Percentiles rank a stretch among this genome's conserved stretches.
Evolutionary conservation across 2,888 invertebrate species (phyloP).

Genomic region (Cyclophora albipunctata): DNA sequence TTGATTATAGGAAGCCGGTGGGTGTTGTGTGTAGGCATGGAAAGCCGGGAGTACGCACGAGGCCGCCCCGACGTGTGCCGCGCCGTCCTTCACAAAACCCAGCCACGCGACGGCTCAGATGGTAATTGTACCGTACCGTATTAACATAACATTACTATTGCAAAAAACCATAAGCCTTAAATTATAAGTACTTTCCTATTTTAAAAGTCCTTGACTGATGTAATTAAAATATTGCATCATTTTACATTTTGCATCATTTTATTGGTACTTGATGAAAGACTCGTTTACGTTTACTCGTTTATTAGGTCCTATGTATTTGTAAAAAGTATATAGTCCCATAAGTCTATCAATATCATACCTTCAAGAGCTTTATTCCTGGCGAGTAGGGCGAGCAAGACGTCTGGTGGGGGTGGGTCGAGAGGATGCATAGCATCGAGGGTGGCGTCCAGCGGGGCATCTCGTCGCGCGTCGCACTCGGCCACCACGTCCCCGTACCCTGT

Average conservation of each 20-base stretch:
- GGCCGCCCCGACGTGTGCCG: conserved; percentile 34
- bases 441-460: conserved; percentile 45
- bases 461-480: conserved; percentile 41
- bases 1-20: conserved; percentile 66
- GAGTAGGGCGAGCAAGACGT: conserved; percentile 87
- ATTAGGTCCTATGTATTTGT: no score
- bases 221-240: no score
- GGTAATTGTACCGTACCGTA: conserved; percentile 48
- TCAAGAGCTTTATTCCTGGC: conserved; percentile 91
- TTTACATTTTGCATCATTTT: no score
- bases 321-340: no score
- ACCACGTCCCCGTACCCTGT: conserved; percentile 44
- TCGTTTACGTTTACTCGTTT: no score
- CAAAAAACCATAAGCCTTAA: conserved; percentile 7
- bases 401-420: conserved; percentile 81
- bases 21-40: conserved; percentile 23
- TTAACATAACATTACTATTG: conserved; percentile 21
- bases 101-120: conserved; percentile 40
- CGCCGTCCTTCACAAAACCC: conserved; percentile 39
- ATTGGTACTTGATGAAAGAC: no score
- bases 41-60: conserved; percentile 32
- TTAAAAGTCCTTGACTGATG: no score
- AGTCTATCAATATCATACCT: conserved; percentile 76
- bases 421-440: conserved; percentile 55
- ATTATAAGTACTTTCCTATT: no score